Evolutionary conservation across 1,140 invertebrate genomes (phyloP), one percentile per base, ranked within the genome.

Genomic region (Mactra quadrangularis): DNA sequence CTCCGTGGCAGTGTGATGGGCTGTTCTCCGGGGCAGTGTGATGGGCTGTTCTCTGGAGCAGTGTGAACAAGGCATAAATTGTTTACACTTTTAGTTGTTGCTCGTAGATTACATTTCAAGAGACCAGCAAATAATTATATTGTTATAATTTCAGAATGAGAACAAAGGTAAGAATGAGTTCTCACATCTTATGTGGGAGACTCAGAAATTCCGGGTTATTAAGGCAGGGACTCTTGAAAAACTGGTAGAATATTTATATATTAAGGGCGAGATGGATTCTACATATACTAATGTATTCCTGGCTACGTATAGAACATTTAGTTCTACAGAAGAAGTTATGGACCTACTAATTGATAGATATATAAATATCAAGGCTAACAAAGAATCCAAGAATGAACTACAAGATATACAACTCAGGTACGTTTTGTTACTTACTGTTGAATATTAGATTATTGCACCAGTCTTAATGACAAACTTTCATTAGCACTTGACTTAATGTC

Each of bases 221-320:
- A 99, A 99, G 94, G 98, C 97, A 1, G 99, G 98, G n/a, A 98
- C 98, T 0, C 94, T 99, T 72, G 96, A 97, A 86, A 96, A 96
- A 87, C 94, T 99, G 72, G 97, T 99, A 25, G 98, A 99, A 93
- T 96, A 97, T 83, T 93, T 99, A 84, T 96, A 97, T 55, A 97
- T 98, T 89, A 97, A 98, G 89, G 98, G 98, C 38, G 98, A 99
- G 93, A 94, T 99, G 85, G 98, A 99, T 94, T 98, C 97, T 47
- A 98, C 97, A 11, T 99, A 99, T 93, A 97, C 99, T 91, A 99
- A 99, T 92, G 97, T 99, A 1, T 99, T 99, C 94, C 95, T 99
- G 78, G 97, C 97, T 57, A 99, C 98, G 0, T 99, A 98, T 92
- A 94, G 97, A 77, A 96, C 97, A 25, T 98, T 98, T 92, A 96